Conservation (phyloP, 2,888 invertebrate species). For the Lacanobia wlatinum region DNA sequence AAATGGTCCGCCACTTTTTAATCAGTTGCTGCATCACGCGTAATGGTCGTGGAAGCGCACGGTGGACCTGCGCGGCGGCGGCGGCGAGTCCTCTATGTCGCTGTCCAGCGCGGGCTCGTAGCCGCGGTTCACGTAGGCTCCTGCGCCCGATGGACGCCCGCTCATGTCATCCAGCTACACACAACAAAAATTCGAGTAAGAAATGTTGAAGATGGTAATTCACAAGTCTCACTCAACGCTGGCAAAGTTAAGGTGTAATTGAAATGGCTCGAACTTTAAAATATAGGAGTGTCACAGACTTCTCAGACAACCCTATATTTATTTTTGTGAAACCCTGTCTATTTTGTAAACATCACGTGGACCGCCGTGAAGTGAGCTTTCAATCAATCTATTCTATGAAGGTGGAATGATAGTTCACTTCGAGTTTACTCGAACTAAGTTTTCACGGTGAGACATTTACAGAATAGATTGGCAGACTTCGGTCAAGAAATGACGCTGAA, state of each 20-base stretch:
- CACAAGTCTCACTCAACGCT: conserved; percentile 20
- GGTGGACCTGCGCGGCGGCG: conserved; percentile 76
- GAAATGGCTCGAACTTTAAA: not conserved
- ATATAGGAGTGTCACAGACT: too few relatives aligned
- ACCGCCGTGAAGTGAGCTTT: too few relatives aligned
- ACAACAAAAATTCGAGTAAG: not conserved
- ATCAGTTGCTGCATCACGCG: conserved; percentile 50
- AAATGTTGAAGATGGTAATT: not conserved
- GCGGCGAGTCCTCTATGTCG: conserved; percentile 92
- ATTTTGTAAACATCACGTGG: too few relatives aligned
- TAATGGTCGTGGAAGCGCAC: conserved; percentile 80
- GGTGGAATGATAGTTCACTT: too few relatives aligned
- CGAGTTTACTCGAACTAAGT: too few relatives aligned
- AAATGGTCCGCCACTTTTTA: not conserved
- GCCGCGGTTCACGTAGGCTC: conserved; percentile 91
- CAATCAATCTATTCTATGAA: too few relatives aligned
- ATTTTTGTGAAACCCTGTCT: not conserved
- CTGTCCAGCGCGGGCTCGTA: conserved; percentile 93
- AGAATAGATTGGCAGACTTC: too few relatives aligned
- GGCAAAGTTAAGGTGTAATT: conserved; percentile 23
- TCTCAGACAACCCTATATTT: not conserved
- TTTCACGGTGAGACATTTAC: too few relatives aligned
- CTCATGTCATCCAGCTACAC: conserved; percentile 83
- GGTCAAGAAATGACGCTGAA: too few relatives aligned
- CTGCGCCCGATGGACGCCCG: conserved; percentile 72